Conservation (phyloP, 2,113 vertebrate genomes). For the Corythoichthys haematopterus region DNA sequence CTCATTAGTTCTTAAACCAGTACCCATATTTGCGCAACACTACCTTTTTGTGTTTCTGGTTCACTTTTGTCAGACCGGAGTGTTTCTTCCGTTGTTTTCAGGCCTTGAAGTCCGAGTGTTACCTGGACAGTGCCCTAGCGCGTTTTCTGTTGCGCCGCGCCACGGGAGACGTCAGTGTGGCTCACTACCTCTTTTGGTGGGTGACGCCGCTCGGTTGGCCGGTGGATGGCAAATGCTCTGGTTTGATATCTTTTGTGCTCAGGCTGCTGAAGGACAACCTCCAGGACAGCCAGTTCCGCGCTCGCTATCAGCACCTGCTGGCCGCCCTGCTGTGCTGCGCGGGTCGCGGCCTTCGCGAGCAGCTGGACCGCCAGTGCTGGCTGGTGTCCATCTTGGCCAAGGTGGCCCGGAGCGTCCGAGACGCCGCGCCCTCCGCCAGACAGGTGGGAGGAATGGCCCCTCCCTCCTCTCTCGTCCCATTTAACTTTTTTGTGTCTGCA, state of each 20-base stretch:
- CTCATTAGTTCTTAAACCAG: too few species aligned
- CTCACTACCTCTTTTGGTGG: slow-evolving; percentile 97
- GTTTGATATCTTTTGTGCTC: slow-evolving; percentile 5
- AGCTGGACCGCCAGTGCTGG: slow-evolving; percentile 92
- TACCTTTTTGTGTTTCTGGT: too few species aligned
- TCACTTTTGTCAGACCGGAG: too few species aligned
- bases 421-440: slow-evolving; percentile 77
- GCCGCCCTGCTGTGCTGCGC: slow-evolving; percentile 91
- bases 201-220: not conserved
- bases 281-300: slow-evolving; percentile 95
- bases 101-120: slow-evolving; percentile 97
- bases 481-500: not conserved
- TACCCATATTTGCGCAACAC: too few species aligned
- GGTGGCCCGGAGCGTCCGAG: slow-evolving; percentile 85
- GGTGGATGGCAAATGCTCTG: not conserved
- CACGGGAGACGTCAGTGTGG: slow-evolving; percentile 84
- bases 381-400: slow-evolving; percentile 82
- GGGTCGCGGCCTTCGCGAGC: slow-evolving; percentile 84
- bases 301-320: slow-evolving; percentile 91
- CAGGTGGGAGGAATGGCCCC: slow-evolving; percentile 79
- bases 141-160: slow-evolving; percentile 91
- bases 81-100: slow-evolving; percentile 37
- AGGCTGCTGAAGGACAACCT: slow-evolving; percentile 93
- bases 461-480: too few species aligned
- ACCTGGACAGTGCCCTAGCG: slow-evolving; percentile 93